These are phyloP conservation scores for Drosophila emarginata DNA, from an alignment of 2,888 invertebrate genomes.

Conservation along the genomic window DNA sequence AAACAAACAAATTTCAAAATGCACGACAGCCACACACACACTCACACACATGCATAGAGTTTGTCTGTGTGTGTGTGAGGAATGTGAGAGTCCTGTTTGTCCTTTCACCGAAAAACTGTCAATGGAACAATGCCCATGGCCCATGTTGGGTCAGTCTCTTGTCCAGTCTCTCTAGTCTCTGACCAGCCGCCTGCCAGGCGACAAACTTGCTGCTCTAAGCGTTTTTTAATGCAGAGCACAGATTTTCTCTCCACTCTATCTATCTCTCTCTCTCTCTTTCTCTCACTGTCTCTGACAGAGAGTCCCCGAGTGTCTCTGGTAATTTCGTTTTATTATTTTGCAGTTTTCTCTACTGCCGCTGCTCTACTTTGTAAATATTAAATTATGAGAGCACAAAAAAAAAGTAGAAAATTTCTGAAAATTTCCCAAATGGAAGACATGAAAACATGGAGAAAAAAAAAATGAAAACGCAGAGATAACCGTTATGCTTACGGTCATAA, in stretches of 20 bases:
- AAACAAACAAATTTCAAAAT: constrained; percentile 78
- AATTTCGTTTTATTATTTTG: constrained; percentile 78
- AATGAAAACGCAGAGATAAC: constrained; percentile 53
- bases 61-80: neutral
- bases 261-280: constrained; percentile 1
- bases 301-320: constrained; percentile 52
- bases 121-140: constrained; percentile 64
- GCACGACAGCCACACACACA: constrained; percentile 56
- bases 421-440: constrained; percentile 58
- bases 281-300: constrained; percentile 24
- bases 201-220: constrained; percentile 76
- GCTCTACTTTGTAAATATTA: constrained; percentile 77
- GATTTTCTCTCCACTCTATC: constrained; percentile 47
- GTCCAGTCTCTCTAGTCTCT: constrained; percentile 20
- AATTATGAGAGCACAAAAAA: constrained; percentile 61
- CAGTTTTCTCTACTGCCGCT: constrained; percentile 61
- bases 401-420: constrained; percentile 41
- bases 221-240: constrained; percentile 76
- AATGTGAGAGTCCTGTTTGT: neutral
- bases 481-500: constrained; percentile 74
- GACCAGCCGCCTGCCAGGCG: constrained; percentile 63
- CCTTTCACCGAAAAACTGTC: constrained; percentile 54
- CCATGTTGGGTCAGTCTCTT: neutral
- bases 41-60: constrained; percentile 1
- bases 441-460: constrained; percentile 28